phyloP scores from a whole-genome alignment of 2,888 invertebrate genomes.

The Syrista parreyssii region DNA sequence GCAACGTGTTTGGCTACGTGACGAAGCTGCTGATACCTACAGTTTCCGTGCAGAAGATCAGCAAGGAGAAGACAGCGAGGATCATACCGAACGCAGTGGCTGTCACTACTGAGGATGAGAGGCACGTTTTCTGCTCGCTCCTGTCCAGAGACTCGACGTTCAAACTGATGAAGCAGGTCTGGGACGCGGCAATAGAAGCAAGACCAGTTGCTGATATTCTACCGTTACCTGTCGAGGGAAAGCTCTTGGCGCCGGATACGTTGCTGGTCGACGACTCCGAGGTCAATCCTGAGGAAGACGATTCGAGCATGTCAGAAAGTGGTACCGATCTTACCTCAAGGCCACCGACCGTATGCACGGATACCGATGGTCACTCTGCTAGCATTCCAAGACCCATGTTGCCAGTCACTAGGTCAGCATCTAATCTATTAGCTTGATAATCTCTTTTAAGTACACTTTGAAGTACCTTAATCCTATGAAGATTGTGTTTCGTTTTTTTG shows the following conservation, averaged over 20 bases:
- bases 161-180: conserved; percentile 87
- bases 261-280: conserved; percentile 58
- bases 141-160: conserved; percentile 90
- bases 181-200: conserved; percentile 74
- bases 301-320: conserved; percentile 66
- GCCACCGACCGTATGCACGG: conserved; percentile 57
- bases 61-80: conserved; percentile 92
- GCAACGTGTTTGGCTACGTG: conserved; percentile 94
- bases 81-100: conserved; percentile 96
- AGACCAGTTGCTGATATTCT: conserved; percentile 57
- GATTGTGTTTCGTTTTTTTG: conserved; percentile 5
- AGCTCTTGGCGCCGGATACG: conserved; percentile 47
- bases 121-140: conserved; percentile 90
- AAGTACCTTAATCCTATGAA: background rate
- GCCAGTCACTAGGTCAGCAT: conserved; percentile 29
- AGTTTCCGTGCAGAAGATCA: conserved; percentile 85
- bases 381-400: conserved; percentile 48
- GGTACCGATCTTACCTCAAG: conserved; percentile 63
- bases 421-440: background rate
- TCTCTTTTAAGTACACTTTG: background rate
- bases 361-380: conserved; percentile 43
- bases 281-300: conserved; percentile 62
- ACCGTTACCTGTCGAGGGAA: conserved; percentile 51
- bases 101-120: conserved; percentile 83
- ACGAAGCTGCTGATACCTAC: conserved; percentile 93